Conservation (phyloP, 1,140 invertebrate genomes). For the Pemphigus obesinymphae region DNA sequence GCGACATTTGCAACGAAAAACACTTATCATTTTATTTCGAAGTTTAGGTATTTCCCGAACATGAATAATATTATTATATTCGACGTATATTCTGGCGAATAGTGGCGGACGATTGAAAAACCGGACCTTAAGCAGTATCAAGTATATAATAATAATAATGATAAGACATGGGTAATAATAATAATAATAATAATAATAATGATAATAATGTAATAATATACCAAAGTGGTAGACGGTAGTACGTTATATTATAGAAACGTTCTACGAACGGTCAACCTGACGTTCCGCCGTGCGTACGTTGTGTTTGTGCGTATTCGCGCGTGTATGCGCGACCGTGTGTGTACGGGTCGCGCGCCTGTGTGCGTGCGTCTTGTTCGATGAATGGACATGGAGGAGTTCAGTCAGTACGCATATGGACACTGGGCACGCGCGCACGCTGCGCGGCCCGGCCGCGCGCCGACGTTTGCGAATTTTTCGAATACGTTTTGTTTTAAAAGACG, state of each 20-base stretch:
- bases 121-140: too few species aligned
- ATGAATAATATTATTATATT: too few species aligned
- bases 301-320: not conserved
- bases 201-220: not conserved
- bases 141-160: not conserved
- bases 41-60: too few species aligned
- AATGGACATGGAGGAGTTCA: not conserved
- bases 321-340: not conserved
- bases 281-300: not conserved
- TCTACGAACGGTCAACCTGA: constrained; percentile 8
- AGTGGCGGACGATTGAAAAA: too few species aligned
- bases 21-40: too few species aligned
- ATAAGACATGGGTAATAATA: not conserved
- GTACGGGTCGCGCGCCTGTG: not conserved
- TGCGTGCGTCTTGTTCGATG: not conserved
- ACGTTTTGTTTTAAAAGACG: not conserved
- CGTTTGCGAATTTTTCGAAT: not conserved
- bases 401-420: constrained; percentile 28
- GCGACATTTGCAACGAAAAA: too few species aligned
- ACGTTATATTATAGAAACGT: too few species aligned
- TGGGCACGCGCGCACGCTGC: not conserved
- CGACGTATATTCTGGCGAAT: too few species aligned
- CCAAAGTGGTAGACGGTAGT: not conserved
- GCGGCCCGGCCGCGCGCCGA: not conserved
- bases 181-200: not conserved